Conservation (phyloP, 2,113 vertebrate species). For the Mola mola region DNA sequence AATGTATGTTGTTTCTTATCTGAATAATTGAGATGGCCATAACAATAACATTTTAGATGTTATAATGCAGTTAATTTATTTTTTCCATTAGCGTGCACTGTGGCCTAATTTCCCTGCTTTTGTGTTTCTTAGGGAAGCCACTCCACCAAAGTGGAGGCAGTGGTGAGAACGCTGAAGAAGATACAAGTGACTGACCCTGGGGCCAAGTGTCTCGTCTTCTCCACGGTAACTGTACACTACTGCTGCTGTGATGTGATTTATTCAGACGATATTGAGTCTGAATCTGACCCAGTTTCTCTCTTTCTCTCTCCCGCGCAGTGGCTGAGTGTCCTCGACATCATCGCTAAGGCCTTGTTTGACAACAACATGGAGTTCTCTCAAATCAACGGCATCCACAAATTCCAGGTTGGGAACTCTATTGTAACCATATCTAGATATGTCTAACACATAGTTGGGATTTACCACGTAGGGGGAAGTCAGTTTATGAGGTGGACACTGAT, state of each 20-base stretch:
- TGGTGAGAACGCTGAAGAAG: slow-evolving; percentile 94
- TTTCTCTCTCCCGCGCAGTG: slow-evolving; percentile 81
- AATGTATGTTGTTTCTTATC: no score
- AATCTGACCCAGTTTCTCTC: slow-evolving; percentile 17
- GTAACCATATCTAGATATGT: neutral
- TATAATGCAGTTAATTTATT: no score
- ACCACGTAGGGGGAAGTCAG: no score
- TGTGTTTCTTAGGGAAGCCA: slow-evolving; percentile 89
- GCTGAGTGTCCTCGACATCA: slow-evolving; percentile 97
- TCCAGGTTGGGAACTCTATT: slow-evolving; percentile 85
- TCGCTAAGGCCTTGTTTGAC: slow-evolving; percentile 96
- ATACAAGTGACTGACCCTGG: slow-evolving; percentile 90
- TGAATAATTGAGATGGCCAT: no score
- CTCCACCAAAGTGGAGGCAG: slow-evolving; percentile 98
- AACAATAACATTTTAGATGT: no score
- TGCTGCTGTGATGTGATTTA: slow-evolving; percentile 4
- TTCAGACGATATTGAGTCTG: slow-evolving; percentile 8
- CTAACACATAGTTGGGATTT: no score
- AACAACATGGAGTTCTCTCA: slow-evolving; percentile 97
- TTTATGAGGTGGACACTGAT: no score
- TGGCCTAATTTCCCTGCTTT: neutral
- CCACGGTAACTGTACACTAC: slow-evolving; percentile 85
- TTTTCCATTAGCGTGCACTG: no score
- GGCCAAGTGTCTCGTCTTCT: slow-evolving; percentile 96
- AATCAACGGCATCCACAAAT: slow-evolving; percentile 95